A percentile compares a stretch with the other conserved stretches of the same genome.
These are phyloP conservation scores for Lepidochitona cinerea DNA, from an alignment of 2,888 invertebrate species.

Conservation along the genomic window DNA sequence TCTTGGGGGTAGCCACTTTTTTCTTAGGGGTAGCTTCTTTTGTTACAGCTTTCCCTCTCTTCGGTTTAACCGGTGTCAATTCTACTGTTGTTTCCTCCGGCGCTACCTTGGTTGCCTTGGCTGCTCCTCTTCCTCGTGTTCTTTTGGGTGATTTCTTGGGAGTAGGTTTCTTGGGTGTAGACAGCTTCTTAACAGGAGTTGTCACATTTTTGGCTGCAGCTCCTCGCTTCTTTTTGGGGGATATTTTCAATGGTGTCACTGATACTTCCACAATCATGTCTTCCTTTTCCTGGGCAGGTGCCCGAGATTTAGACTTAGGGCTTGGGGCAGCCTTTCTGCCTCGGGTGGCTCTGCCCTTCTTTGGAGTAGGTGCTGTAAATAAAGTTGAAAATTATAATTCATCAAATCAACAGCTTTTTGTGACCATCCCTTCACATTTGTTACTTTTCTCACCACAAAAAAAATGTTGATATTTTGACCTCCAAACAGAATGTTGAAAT, in stretches of 20 bases:
- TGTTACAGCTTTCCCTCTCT: slow-evolving; percentile 4
- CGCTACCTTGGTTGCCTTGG: slow-evolving; percentile 5
- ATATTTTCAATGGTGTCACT: slow-evolving; percentile 2
- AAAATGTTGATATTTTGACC: too few relatives aligned
- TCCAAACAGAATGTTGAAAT: too few relatives aligned
- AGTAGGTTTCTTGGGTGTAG: neutral
- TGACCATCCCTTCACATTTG: too few relatives aligned
- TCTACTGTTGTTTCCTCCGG: slow-evolving; percentile 16
- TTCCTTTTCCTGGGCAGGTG: neutral
- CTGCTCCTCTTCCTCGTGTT: neutral
- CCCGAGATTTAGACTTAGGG: slow-evolving; percentile 1
- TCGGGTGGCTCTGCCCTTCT: neutral
- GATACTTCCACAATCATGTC: neutral
- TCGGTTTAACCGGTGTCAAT: neutral
- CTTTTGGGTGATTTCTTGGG: slow-evolving; percentile 3
- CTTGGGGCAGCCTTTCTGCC: slow-evolving; percentile 4
- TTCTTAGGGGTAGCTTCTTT: slow-evolving; percentile 18
- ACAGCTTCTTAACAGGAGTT: slow-evolving; percentile 15
- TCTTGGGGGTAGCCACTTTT: slow-evolving; percentile 1
- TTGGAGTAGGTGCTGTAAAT: neutral
- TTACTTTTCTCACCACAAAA: too few relatives aligned
- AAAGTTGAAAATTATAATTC: neutral
- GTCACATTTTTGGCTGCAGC: too few relatives aligned
- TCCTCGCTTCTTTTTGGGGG: slow-evolving; percentile 1
- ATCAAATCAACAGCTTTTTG: too few relatives aligned